phyloP scores from a whole-genome alignment of 2,888 invertebrate species.

The Tinea semifulvella region DNA sequence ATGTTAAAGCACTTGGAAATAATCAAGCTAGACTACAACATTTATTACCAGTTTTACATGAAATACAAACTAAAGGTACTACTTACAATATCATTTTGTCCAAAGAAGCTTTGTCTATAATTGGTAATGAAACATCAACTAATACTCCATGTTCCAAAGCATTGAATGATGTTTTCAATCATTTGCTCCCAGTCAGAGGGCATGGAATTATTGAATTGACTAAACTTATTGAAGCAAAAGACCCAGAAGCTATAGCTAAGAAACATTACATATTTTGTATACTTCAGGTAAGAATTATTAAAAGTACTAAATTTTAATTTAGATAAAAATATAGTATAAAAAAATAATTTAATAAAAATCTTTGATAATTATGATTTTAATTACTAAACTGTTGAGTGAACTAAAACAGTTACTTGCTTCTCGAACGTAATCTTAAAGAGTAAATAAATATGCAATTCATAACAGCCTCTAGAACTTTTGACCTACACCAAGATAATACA shows the following conservation, averaged over 20 bases:
- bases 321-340: neutral
- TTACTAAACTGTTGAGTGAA: too few species aligned
- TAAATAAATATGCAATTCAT: too few species aligned
- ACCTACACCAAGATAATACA: too few species aligned
- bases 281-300: conserved; percentile 71
- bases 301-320: too few species aligned
- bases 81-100: conserved; percentile 37
- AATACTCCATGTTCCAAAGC: conserved; percentile 67
- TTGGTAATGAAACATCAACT: conserved; percentile 27
- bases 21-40: conserved; percentile 30
- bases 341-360: too few species aligned
- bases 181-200: conserved; percentile 79
- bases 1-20: conserved; percentile 27
- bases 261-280: conserved; percentile 74
- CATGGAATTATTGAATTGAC: conserved; percentile 80
- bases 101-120: conserved; percentile 40
- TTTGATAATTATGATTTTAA: too few species aligned
- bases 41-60: conserved; percentile 37
- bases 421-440: too few species aligned
- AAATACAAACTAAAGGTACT: conserved; percentile 28
- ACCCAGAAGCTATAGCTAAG: conserved; percentile 70
- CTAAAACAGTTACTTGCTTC: too few species aligned
- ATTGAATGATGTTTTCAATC: conserved; percentile 73
- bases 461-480: too few species aligned
- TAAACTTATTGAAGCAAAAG: conserved; percentile 73